Evolutionary conservation across 2,113 vertebrate genomes (phyloP).

Genomic region (Zapornia atra): DNA sequence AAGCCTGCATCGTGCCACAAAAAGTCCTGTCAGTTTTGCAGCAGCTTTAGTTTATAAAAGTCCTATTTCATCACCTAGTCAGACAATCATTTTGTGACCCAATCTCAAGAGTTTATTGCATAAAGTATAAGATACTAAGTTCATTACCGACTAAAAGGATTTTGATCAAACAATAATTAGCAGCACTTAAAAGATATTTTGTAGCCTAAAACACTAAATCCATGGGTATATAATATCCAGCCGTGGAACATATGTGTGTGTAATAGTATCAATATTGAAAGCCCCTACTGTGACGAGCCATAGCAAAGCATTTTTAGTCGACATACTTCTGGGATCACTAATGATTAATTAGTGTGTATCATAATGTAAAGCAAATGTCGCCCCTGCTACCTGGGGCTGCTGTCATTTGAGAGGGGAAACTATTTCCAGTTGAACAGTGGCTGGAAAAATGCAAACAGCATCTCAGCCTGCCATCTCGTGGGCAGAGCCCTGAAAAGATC

Average conservation of each 20-base stretch:
- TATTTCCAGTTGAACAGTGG: constrained; percentile 69
- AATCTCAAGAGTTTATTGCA: neutral
- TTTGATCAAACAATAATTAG: constrained; percentile 59
- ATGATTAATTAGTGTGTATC: constrained; percentile 99
- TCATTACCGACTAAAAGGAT: constrained; percentile 6
- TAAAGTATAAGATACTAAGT: constrained; percentile 17
- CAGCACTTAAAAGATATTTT: constrained; percentile 21
- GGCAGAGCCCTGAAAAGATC: constrained; percentile 59
- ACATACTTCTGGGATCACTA: constrained; percentile 94
- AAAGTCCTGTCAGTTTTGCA: neutral
- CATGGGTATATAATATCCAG: constrained; percentile 74
- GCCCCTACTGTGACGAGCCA: constrained; percentile 87
- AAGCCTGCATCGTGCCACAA: neutral
- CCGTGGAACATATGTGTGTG: constrained; percentile 83
- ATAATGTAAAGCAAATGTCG: constrained; percentile 99
- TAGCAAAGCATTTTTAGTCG: constrained; percentile 89
- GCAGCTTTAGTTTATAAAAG: neutral
- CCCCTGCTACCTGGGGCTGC: constrained; percentile 89
- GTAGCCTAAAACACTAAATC: constrained; percentile 64
- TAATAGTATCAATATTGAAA: constrained; percentile 86
- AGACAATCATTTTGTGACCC: neutral
- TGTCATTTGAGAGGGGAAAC: constrained; percentile 81
- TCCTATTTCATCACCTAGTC: neutral
- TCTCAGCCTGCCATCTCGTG: constrained; percentile 92
- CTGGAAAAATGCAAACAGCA: constrained; percentile 64